Conservation (phyloP, 2,113 vertebrate genomes). For the Daubentonia madagascariensis region DNA sequence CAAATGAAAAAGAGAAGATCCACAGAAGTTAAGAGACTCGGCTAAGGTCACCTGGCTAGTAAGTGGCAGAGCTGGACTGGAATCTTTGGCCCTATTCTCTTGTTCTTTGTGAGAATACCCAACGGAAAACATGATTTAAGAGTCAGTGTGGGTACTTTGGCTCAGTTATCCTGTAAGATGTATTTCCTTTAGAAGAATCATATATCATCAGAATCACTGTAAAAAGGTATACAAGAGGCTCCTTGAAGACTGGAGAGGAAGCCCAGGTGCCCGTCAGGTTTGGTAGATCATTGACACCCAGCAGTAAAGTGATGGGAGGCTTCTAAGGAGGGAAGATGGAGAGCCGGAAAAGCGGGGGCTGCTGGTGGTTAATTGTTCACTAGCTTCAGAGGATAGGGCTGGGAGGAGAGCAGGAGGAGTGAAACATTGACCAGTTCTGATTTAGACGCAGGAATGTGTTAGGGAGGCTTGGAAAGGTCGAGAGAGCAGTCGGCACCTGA, state of each 20-base stretch:
- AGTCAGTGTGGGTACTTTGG: not conserved
- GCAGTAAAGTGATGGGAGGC: not conserved
- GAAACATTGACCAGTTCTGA: slow-evolving; percentile 75
- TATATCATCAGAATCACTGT: not conserved
- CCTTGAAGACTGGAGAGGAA: not conserved
- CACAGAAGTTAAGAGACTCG: not conserved
- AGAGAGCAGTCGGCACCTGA: slow-evolving; percentile 53
- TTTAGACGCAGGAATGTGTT: slow-evolving; percentile 58
- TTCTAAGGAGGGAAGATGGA: not conserved
- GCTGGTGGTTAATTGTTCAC: slow-evolving; percentile 76
- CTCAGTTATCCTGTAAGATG: not conserved
- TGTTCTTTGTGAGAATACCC: not conserved
- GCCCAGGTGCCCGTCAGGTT: accelerated
- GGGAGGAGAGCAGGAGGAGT: slow-evolving; percentile 42
- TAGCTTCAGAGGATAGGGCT: slow-evolving; percentile 52
- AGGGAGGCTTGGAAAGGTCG: slow-evolving; percentile 44
- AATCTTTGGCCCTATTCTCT: not conserved
- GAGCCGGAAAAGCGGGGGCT: not conserved
- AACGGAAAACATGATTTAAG: not conserved
- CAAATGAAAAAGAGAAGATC: not conserved
- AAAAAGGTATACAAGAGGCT: not conserved
- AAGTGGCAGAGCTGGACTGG: not conserved
- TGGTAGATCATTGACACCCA: slow-evolving; percentile 72
- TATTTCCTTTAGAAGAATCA: not conserved
- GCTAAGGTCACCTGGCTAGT: not conserved